Base-by-base conservation (phyloP, 2,797 vertebrate genomes). In the Trachurus trachurus region DNA sequence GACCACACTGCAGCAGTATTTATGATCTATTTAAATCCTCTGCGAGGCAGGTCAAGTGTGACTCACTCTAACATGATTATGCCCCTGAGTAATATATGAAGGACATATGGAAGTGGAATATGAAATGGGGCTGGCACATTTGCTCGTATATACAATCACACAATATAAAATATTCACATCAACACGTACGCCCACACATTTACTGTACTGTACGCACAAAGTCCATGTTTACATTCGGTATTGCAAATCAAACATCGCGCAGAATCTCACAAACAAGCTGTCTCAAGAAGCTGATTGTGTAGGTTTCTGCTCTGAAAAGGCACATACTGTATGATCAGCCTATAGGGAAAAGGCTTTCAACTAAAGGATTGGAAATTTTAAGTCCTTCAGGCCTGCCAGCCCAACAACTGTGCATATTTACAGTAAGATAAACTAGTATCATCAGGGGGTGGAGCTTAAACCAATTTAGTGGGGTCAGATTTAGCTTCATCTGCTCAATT, bases 31-130 rank as follows among this genome's bases (percentile, higher is more conserved):
- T 89, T 84, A 88, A 90, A 78, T 84, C 83, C 67, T 84, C 73
- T 78, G 80, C 68, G 59, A 68, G 50, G 61, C 42, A 86, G 87
- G 83, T 93, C 85, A 92, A 88, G 88, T 87, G 85, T 92, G 92
- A 90, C 68, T 87, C 83, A 82, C 78, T 79, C 74, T 86, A 89
- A 92, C 84, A 54, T 80, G 83, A 90, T 93, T 83, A 87, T 86
- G 40, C 83, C 81, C 83, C 67, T 80, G 76, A 82, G 83, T 84
- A 72, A 82, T 84, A 63, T 71, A 86, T 76, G 81, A 70, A 76
- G 78, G 60, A 87, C 85, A 83, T 85, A 87, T 88, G 87, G 84
- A 89, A 83, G 74, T 71, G 53, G 84, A 84, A 90, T 80, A 74
- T 60, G 67, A 77, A 86, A 85, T 77, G 34, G 40, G 66, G 59